Evolutionary conservation across 2,113 vertebrate species (phyloP), one percentile per base, ranked within the genome.

Genomic region (Ageneiosus marmoratus): DNA sequence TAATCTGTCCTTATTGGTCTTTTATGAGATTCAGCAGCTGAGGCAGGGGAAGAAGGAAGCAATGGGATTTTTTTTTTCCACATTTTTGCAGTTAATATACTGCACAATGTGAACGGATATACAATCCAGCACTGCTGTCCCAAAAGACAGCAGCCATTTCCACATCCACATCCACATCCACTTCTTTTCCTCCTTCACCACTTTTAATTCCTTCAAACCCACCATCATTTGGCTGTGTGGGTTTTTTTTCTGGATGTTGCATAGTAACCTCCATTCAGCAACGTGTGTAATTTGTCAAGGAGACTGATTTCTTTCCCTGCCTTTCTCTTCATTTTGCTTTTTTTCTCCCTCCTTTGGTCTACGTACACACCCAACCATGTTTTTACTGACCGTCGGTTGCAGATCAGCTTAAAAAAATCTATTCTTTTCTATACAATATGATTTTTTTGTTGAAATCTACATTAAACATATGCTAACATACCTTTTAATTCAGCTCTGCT

Each of bases 1-100:
- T 92, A 90, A 91, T 89, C 89, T 90, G 87, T 92, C 88, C 90
- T 91, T 91, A 92, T 92, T 93, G 92, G 91, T 89, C 86, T 91
- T 92, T 93, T 92, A 94, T 93, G 92, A 92, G 92, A 92, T 92
- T 91, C 89, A 88, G 73, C 88, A 87, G 60, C 84, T 50, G 87
- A 89, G 89, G 91, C 91, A 89, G 88, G 84, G 82, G 86, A 76
- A 75, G 27, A 12, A 4, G 11, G 50, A 37, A 29, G 50, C 29
- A 76, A 2, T 10, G 11, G 7, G 6, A 20, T 34, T 24, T 22
- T 24, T 73, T 51, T 34, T 76, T 22, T 89, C 91, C 89, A 67
- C n/a, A 89, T 55, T 76, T 76, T 55, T 84, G 84, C 87, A 89
- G 91, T 72, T 72, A 78, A 84, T 85, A 85, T 69, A 73, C 76